Percentiles rank a stretch among this genome's conserved stretches.
phyloP scores from a whole-genome alignment of 1,140 invertebrate species.

The Diachasma alloeum region DNA sequence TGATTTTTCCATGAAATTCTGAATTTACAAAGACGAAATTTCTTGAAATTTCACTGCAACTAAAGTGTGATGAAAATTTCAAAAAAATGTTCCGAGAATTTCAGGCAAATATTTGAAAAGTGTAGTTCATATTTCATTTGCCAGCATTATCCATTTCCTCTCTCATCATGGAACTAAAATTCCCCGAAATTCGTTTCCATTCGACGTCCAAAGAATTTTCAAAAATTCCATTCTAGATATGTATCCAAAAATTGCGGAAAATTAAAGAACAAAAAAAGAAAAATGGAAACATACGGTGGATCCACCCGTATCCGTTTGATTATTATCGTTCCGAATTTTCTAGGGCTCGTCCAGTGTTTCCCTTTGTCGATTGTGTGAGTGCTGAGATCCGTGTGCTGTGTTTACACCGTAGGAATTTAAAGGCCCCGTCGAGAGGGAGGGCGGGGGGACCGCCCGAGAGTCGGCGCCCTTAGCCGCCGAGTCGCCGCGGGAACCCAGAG shows the following conservation, averaged over 20 bases:
- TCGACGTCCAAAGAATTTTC: too few species aligned
- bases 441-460: conserved; percentile 16
- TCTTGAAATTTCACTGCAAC: too few species aligned
- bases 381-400: conserved; percentile 30
- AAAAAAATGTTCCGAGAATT: too few species aligned
- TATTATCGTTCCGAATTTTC: background rate
- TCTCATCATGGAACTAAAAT: too few species aligned
- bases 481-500: conserved; percentile 23
- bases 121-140: too few species aligned
- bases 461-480: conserved; percentile 20
- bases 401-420: conserved; percentile 43
- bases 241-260: background rate
- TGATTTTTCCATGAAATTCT: too few species aligned
- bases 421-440: conserved; percentile 22
- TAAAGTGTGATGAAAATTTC: too few species aligned
- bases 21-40: too few species aligned
- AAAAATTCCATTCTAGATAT: too few species aligned
- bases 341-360: background rate
- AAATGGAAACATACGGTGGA: background rate
- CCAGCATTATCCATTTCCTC: too few species aligned
- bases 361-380: conserved; percentile 22
- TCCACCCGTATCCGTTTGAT: background rate
- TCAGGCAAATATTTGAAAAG: too few species aligned
- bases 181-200: too few species aligned
- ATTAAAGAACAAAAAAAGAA: background rate